phyloP scores from a whole-genome alignment of 1,140 invertebrate genomes.

The Camponotus pennsylvanicus region DNA sequence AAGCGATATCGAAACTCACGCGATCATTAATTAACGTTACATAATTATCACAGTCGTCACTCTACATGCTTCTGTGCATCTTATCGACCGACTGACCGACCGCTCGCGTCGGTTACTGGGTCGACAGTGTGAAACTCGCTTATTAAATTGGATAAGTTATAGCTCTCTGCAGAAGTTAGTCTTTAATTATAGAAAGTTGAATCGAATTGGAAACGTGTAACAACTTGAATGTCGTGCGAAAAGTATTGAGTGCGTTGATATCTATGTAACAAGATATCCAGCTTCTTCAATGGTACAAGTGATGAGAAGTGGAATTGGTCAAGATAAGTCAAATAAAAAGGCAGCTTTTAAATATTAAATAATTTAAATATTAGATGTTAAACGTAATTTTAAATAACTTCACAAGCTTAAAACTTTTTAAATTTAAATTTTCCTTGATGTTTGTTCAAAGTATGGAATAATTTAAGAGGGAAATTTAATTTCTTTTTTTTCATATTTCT shows the following conservation, averaged over 20 bases:
- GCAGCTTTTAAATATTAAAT: background rate
- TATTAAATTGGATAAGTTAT: conserved; percentile 39
- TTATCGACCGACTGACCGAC: background rate
- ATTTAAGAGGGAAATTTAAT: too few relatives aligned
- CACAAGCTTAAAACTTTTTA: too few relatives aligned
- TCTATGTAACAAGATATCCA: background rate
- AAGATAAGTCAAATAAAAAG: background rate
- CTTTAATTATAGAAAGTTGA: conserved; percentile 48
- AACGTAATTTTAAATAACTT: too few relatives aligned
- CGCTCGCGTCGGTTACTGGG: background rate
- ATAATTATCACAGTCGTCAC: conserved; percentile 7
- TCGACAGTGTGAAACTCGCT: conserved; percentile 34
- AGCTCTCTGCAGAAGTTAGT: conserved; percentile 22
- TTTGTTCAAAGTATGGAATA: too few relatives aligned
- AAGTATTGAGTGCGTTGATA: conserved; percentile 4
- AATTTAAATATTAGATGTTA: too few relatives aligned
- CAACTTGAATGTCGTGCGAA: conserved; percentile 8
- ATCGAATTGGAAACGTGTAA: conserved; percentile 52
- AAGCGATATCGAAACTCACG: background rate
- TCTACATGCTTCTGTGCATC: conserved; percentile 13
- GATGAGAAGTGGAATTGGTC: background rate
- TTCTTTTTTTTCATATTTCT: too few relatives aligned
- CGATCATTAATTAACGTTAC: conserved; percentile 33
- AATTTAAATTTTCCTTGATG: too few relatives aligned
- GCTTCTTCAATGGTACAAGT: background rate